Percentiles rank a stretch among this genome's conserved stretches.
Conservation (phyloP, 2,888 invertebrate genomes). For the Halictus ligatus region DNA sequence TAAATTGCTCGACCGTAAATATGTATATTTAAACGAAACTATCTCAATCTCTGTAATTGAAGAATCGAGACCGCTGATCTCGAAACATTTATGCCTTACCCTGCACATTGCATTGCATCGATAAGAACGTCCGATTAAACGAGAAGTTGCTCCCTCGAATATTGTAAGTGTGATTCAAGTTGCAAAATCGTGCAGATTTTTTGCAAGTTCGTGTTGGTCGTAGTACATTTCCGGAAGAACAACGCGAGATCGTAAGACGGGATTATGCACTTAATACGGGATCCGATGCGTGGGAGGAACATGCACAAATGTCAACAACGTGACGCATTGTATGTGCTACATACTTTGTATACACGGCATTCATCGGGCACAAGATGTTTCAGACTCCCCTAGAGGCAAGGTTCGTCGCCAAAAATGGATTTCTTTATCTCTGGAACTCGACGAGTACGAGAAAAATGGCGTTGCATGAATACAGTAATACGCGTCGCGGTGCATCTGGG, state of each 20-base stretch:
- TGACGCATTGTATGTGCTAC: neutral
- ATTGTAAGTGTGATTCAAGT: too few relatives aligned
- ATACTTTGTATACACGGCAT: neutral
- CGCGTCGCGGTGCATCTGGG: neutral
- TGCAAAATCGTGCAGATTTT: neutral
- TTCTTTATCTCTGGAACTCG: neutral
- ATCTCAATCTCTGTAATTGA: neutral
- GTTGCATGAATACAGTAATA: neutral
- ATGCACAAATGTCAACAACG: neutral
- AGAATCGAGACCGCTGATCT: neutral
- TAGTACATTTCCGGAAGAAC: neutral
- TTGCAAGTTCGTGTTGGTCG: neutral
- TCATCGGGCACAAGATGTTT: neutral
- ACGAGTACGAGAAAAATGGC: neutral
- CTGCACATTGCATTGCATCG: neutral
- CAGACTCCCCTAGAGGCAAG: neutral
- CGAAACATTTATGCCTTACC: neutral
- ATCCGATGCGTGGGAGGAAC: neutral
- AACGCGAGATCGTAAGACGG: neutral
- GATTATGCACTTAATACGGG: neutral
- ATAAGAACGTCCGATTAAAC: conserved; percentile 13
- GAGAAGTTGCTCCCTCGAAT: neutral
- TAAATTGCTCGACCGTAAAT: neutral
- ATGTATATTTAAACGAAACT: neutral
- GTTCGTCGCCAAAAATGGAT: neutral